phyloP scores from a whole-genome alignment of 2,113 vertebrate species.

The Oreotrochilus melanogaster region DNA sequence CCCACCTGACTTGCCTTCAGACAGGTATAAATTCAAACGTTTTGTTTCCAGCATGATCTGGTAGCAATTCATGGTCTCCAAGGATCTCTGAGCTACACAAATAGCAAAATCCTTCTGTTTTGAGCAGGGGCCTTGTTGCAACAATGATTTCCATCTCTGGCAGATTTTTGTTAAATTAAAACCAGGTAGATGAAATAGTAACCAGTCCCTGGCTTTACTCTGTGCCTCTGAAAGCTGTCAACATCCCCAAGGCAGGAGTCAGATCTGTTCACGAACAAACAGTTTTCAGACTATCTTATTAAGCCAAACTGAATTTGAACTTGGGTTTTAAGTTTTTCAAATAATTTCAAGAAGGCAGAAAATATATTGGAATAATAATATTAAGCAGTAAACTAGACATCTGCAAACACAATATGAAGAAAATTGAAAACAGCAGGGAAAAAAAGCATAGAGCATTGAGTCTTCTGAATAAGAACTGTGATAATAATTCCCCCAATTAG shows the following conservation, averaged over 20 bases:
- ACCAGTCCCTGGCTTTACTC: not conserved
- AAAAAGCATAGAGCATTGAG: not conserved
- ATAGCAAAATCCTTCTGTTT: not conserved
- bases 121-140: not conserved
- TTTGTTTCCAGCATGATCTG: not conserved
- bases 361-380: not conserved
- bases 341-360: not conserved
- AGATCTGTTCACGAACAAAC: not conserved
- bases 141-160: not conserved
- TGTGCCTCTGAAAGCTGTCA: not conserved
- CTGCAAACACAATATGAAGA: constrained; percentile 6
- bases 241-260: not conserved
- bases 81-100: not conserved
- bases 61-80: not conserved
- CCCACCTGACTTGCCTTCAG: not conserved
- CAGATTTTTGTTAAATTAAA: not conserved
- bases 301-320: not conserved
- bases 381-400: not conserved
- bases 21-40: not conserved
- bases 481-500: constrained; percentile 42
- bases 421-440: constrained; percentile 7
- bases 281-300: not conserved
- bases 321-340: not conserved
- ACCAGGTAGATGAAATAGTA: not conserved
- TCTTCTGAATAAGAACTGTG: not conserved